Conservation (phyloP, 1,140 invertebrate species). For the Drosophila repleta region DNA sequence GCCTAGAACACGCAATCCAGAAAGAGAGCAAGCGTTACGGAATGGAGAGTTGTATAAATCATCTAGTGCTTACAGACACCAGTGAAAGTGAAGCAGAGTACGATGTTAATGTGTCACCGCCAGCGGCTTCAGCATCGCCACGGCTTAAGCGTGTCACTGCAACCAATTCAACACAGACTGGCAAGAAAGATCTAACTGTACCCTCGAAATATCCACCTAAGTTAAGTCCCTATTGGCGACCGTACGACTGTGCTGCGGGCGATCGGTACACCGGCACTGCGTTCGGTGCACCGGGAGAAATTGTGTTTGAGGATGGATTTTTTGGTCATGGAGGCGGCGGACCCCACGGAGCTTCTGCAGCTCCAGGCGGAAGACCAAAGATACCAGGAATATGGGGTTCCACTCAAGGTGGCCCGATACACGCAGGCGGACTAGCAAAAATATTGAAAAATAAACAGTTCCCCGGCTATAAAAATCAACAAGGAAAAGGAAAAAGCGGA, state of each 20-base stretch:
- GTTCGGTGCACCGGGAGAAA: constrained; percentile 40
- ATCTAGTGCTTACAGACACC: constrained; percentile 69
- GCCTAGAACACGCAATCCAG: constrained; percentile 46
- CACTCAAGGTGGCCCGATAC: constrained; percentile 25
- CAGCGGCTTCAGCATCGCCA: constrained; percentile 25
- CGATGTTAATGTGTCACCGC: constrained; percentile 65
- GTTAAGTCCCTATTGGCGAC: constrained; percentile 28
- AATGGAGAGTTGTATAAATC: constrained; percentile 45
- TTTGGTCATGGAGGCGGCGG: constrained; percentile 53
- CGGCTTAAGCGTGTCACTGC: background rate
- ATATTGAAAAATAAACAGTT: constrained; percentile 9
- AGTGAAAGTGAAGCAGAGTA: constrained; percentile 75
- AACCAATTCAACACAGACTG: constrained; percentile 57
- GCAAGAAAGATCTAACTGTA: constrained; percentile 22
- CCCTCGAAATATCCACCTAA: constrained; percentile 25
- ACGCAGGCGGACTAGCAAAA: background rate
- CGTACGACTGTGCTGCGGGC: constrained; percentile 55
- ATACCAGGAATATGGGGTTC: constrained; percentile 10
- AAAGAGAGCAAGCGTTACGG: constrained; percentile 42
- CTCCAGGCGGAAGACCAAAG: constrained; percentile 11
- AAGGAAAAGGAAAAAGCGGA: background rate
- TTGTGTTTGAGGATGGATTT: constrained; percentile 57
- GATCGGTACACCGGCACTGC: constrained; percentile 63
- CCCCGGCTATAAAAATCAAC: constrained; percentile 11
- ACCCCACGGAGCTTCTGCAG: constrained; percentile 29